phyloP scores from a whole-genome alignment of 2,888 invertebrate genomes.

The Phorcus lineatus region DNA sequence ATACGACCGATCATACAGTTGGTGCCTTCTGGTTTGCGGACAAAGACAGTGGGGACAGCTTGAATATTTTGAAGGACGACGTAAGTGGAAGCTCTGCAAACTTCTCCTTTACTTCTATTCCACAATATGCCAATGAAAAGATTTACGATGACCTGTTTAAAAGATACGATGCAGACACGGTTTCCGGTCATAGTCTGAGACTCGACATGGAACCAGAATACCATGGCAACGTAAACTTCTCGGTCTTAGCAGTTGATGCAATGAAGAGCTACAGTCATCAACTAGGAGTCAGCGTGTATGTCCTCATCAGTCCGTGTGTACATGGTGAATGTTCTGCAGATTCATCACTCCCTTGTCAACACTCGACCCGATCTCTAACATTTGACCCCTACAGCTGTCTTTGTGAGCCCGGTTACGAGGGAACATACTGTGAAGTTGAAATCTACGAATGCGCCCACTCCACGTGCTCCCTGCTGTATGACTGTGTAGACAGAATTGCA shows the following conservation, averaged over 20 bases:
- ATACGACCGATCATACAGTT: slow-evolving; percentile 21
- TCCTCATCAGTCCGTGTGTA: slow-evolving; percentile 38
- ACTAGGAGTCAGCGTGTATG: slow-evolving; percentile 19
- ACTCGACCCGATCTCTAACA: slow-evolving; percentile 34
- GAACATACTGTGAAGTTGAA: slow-evolving; percentile 46
- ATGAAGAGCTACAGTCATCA: slow-evolving; percentile 20
- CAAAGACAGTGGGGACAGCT: slow-evolving; percentile 29
- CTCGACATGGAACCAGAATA: slow-evolving; percentile 13
- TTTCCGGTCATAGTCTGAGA: neutral
- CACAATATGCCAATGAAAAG: neutral
- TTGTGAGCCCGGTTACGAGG: slow-evolving; percentile 48
- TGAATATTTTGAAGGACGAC: slow-evolving; percentile 3
- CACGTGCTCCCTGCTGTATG: slow-evolving; percentile 46
- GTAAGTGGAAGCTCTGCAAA: neutral
- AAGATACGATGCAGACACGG: neutral
- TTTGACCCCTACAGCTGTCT: slow-evolving; percentile 43
- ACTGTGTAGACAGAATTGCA: slow-evolving; percentile 44
- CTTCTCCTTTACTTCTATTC: neutral
- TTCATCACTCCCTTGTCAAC: slow-evolving; percentile 33
- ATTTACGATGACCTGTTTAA: neutral
- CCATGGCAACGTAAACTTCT: slow-evolving; percentile 26
- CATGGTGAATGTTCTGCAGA: slow-evolving; percentile 41
- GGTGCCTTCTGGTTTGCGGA: slow-evolving; percentile 33
- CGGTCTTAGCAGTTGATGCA: slow-evolving; percentile 22
- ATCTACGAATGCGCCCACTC: slow-evolving; percentile 43